Percentiles rank a stretch among this genome's conserved stretches.
Conservation (phyloP, 2,888 invertebrate species). For the Drosophila kuntzei region DNA sequence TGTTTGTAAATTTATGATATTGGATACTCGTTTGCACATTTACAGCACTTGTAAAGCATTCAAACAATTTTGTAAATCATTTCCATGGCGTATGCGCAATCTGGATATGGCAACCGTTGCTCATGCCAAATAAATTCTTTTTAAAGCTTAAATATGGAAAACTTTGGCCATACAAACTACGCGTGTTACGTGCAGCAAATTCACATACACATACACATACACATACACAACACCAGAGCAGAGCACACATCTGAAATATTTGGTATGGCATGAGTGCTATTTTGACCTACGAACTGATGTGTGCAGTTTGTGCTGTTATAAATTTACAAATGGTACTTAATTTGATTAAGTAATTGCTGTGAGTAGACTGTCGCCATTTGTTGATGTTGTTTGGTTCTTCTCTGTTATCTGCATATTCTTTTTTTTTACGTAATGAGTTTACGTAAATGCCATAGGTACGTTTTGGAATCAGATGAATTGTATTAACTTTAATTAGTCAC, state of each 20-base stretch:
- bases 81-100: constrained; percentile 15
- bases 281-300: constrained; percentile 37
- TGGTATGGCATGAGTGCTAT: constrained; percentile 26
- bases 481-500: constrained; percentile 27
- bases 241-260: neutral
- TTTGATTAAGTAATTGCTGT: constrained; percentile 59
- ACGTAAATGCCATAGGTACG: neutral
- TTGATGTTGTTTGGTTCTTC: neutral
- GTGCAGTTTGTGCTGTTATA: constrained; percentile 33
- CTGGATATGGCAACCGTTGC: constrained; percentile 5
- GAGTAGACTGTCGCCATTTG: neutral
- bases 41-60: constrained; percentile 4
- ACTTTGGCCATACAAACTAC: constrained; percentile 35
- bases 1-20: neutral
- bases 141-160: constrained; percentile 63
- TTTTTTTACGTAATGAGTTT: constrained; percentile 51
- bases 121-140: constrained; percentile 57
- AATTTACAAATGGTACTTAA: constrained; percentile 55
- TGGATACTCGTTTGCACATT: constrained; percentile 3
- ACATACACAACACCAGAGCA: constrained; percentile 5
- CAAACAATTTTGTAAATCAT: constrained; percentile 33
- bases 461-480: neutral
- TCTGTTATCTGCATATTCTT: constrained; percentile 7
- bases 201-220: constrained; percentile 2
- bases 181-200: constrained; percentile 19